These are phyloP conservation scores for Hypothenemus hampei DNA, from an alignment of 1,140 invertebrate genomes.

Conservation along the genomic window DNA sequence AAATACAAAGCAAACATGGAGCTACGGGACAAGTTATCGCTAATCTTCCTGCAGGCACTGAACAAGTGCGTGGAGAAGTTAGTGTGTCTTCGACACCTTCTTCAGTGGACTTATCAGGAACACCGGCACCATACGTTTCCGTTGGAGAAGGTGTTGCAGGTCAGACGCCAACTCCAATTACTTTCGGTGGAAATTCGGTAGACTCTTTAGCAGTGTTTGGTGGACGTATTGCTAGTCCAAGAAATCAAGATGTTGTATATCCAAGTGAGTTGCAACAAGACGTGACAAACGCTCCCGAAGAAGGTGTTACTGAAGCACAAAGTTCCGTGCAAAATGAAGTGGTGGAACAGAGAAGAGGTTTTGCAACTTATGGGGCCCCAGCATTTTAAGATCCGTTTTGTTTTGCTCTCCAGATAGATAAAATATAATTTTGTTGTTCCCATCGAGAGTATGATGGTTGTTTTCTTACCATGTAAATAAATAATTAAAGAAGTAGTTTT, in stretches of 20 bases:
- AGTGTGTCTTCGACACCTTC: conserved; percentile 2
- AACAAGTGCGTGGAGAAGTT: background rate
- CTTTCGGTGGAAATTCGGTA: background rate
- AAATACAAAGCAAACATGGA: conserved; percentile 25
- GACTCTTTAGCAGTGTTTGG: conserved; percentile 1
- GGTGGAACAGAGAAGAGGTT: background rate
- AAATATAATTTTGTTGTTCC: too few species aligned
- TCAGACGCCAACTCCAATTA: background rate
- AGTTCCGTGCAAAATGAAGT: background rate
- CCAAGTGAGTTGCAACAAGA: background rate
- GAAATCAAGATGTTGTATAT: background rate
- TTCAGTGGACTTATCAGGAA: background rate
- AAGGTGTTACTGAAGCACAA: background rate
- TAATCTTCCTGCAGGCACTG: conserved; percentile 8
- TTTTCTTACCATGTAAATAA: too few species aligned
- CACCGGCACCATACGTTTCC: background rate
- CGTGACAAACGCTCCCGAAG: background rate
- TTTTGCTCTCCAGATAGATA: too few species aligned
- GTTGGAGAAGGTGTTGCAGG: background rate
- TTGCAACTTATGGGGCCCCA: background rate
- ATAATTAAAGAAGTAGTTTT: too few species aligned
- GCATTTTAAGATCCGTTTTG: too few species aligned
- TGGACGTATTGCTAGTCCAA: conserved; percentile 2
- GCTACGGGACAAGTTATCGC: conserved; percentile 13
- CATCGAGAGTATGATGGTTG: too few species aligned